Evolutionary conservation across 1,140 invertebrate genomes (phyloP), one percentile per base, ranked within the genome.

Genomic region (Pentalonia nigronervosa): DNA sequence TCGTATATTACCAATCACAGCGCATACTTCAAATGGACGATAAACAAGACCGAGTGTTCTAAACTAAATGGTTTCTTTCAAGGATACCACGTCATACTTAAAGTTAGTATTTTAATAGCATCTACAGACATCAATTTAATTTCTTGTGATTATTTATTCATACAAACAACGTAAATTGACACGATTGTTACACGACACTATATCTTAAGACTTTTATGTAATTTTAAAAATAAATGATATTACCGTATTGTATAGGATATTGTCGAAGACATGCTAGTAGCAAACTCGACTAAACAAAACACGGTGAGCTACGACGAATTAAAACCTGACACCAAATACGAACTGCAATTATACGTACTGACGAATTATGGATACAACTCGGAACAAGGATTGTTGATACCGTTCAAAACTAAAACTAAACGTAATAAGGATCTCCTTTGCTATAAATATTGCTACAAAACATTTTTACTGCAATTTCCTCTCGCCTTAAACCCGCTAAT

Each of bases 321-420:
- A 91, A 76, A 76, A 23, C 30, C 45, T 0, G 30, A 81, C 7
- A 81, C 30, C 0, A 34, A 45, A 9, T 91, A 91, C 45, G 60
- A 47, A 47, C 45, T 91, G 20, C 36, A 34, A 76, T 20, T 91
- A 20, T 81, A 91, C 36, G 53, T 91, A 6, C 14, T 25, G 17
- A 91, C 90, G 1, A 76, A 91, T 48, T 47, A 91, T 47, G 90
- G 90, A 48, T 48, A 21, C 25, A 81, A 81, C 47, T 25, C 8
- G 23, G 41, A 91, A 60, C 47, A 88, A 53, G 47, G 20, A 88
- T 34, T 88, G 20, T 50, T n/a, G 7, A 88, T 88, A 87, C 86
- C 90, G 23, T 91, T 91, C 17, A 36, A 91, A 76, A 91, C 60
- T 25, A 91, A 91, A 91, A 21, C 41, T 7, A 76, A 91, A 67